Evolutionary conservation across 1,140 invertebrate genomes (phyloP).

Genomic region (Microvelia longipes): DNA sequence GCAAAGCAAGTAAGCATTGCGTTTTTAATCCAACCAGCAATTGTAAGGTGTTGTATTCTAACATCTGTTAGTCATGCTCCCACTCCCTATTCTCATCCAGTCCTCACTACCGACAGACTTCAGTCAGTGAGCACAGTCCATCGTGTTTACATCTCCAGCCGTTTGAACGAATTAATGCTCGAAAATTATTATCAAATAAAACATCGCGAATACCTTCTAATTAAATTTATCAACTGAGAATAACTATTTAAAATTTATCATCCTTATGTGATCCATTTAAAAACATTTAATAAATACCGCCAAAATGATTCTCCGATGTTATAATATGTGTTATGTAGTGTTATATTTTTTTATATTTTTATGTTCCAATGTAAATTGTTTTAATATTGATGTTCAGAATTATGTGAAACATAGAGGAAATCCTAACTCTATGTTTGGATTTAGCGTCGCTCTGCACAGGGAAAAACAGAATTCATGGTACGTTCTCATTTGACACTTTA

Average conservation of each 20-base stretch:
- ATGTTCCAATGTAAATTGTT: slow-evolving; percentile 17
- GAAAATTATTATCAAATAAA: background rate
- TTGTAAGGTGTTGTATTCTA: too few species aligned
- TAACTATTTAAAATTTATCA: background rate
- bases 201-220: too few species aligned
- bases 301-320: background rate
- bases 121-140: background rate
- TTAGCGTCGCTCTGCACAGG: slow-evolving; percentile 35
- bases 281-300: background rate
- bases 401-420: slow-evolving; percentile 30
- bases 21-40: too few species aligned
- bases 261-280: background rate
- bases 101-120: too few species aligned
- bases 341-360: background rate
- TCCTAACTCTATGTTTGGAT: slow-evolving; percentile 36
- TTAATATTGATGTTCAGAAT: slow-evolving; percentile 35
- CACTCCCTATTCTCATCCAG: too few species aligned
- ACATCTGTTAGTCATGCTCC: too few species aligned
- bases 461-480: slow-evolving; percentile 33
- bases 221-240: background rate
- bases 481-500: slow-evolving; percentile 18
- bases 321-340: background rate
- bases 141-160: background rate
- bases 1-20: too few species aligned
- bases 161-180: background rate